Conservation (phyloP, 2,888 invertebrate species). For the Pinctada fucata region DNA sequence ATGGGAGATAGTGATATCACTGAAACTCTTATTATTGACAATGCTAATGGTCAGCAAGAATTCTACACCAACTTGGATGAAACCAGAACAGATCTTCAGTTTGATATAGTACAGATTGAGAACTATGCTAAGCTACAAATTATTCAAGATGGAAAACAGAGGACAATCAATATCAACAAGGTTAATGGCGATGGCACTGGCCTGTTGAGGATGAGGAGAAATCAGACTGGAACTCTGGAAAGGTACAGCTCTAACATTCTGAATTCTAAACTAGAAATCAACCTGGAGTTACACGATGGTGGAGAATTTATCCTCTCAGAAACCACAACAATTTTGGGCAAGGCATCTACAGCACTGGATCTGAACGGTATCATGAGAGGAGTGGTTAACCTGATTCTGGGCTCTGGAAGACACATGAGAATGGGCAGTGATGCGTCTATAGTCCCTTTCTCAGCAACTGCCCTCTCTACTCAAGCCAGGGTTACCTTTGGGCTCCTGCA, state of each 20-base stretch:
- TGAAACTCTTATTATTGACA: conserved; percentile 59
- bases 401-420: conserved; percentile 55
- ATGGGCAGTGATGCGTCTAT: conserved; percentile 62
- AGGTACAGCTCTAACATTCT: conserved; percentile 44
- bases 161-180: conserved; percentile 56
- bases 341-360: conserved; percentile 59
- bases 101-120: conserved; percentile 55
- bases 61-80: conserved; percentile 62
- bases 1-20: conserved; percentile 36
- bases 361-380: conserved; percentile 61
- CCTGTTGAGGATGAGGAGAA: conserved; percentile 55
- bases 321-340: conserved; percentile 60
- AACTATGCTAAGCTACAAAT: conserved; percentile 64
- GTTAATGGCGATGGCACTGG: conserved; percentile 65
- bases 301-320: conserved; percentile 66
- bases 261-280: conserved; percentile 61
- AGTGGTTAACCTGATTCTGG: conserved; percentile 56
- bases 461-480: conserved; percentile 37
- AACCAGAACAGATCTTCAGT: conserved; percentile 40
- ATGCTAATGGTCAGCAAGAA: conserved; percentile 57
- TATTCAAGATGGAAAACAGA: conserved; percentile 46
- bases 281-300: conserved; percentile 64
- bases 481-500: conserved; percentile 63
- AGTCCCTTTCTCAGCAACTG: conserved; percentile 53
- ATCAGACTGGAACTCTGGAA: conserved; percentile 62